Evolutionary conservation across 2,888 invertebrate genomes (phyloP).

Genomic region (Hypena proboscidalis): DNA sequence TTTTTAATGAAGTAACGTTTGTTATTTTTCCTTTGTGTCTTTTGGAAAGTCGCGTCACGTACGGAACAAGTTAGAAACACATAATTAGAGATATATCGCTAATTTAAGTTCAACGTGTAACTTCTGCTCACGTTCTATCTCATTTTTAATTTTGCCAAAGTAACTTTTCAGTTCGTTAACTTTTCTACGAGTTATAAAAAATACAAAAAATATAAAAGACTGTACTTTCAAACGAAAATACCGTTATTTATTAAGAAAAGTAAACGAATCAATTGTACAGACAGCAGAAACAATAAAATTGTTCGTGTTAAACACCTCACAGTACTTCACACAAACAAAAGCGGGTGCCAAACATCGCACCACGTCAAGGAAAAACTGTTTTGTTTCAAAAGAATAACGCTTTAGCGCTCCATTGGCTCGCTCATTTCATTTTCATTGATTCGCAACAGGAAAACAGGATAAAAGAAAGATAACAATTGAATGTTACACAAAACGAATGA

Average conservation of each 20-base stretch:
- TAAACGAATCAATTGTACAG: slow-evolving; percentile 5
- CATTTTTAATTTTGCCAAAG: not conserved
- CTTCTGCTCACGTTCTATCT: not conserved
- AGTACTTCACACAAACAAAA: slow-evolving; percentile 43
- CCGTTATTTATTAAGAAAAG: not conserved
- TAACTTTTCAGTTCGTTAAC: not conserved
- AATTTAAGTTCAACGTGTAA: slow-evolving; percentile 1
- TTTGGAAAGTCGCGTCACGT: not conserved
- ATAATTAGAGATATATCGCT: not conserved
- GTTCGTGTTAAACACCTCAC: slow-evolving; percentile 10
- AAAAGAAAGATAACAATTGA: slow-evolving; percentile 42
- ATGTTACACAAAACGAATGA: slow-evolving; percentile 34
- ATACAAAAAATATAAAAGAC: not conserved
- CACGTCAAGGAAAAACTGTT: slow-evolving; percentile 56
- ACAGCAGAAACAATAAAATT: slow-evolving; percentile 20
- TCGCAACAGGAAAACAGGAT: slow-evolving; percentile 45
- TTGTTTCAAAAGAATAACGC: slow-evolving; percentile 65
- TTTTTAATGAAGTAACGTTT: slow-evolving; percentile 28
- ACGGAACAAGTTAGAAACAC: not conserved
- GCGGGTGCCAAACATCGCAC: slow-evolving; percentile 49
- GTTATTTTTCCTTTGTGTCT: slow-evolving; percentile 3
- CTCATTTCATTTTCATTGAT: slow-evolving; percentile 62
- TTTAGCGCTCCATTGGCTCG: slow-evolving; percentile 64
- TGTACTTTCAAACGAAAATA: not conserved
- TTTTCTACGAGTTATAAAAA: not conserved